Percentiles rank a stretch among this genome's conserved stretches.
phyloP scores from a whole-genome alignment of 2,113 vertebrate genomes.

The Gymnocephalus cernua region DNA sequence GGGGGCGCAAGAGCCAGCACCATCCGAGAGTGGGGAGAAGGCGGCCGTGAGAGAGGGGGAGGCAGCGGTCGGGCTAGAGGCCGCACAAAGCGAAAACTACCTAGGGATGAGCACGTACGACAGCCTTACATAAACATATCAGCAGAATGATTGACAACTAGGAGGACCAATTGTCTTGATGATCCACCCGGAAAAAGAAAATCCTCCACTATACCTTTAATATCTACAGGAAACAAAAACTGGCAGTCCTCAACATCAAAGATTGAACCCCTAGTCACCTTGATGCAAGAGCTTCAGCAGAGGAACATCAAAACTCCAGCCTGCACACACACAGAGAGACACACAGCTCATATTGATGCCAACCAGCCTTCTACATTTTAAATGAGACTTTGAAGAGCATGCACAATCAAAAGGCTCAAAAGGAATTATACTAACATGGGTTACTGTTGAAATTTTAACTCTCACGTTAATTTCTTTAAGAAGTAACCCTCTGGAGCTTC shows the following conservation, averaged over 20 bases:
- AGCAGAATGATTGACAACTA: no score
- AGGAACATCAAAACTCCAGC: conserved; percentile 45
- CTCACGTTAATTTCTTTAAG: conserved; percentile 15
- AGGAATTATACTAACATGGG: conserved; percentile 50
- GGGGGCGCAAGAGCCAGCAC: no score
- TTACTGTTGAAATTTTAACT: conserved; percentile 26
- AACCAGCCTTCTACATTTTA: conserved; percentile 64
- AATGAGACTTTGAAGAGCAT: conserved; percentile 52
- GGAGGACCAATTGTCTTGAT: no score
- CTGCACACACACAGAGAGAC: conserved; percentile 21
- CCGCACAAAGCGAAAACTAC: no score
- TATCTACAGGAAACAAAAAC: conserved; percentile 60
- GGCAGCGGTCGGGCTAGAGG: no score
- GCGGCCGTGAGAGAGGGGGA: no score
- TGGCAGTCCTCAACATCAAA: conserved; percentile 63
- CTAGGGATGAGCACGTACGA: no score
- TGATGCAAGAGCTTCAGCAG: conserved; percentile 31
- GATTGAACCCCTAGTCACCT: conserved; percentile 26
- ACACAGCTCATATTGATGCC: conserved; percentile 38
- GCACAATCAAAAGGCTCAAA: conserved; percentile 61
- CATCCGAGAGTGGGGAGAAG: no score
- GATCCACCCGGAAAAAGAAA: no score
- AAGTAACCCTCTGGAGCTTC: conserved; percentile 3
- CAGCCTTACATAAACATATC: no score
- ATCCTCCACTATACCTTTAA: no score